Evolutionary conservation across 2,888 invertebrate species (phyloP), one percentile per base, ranked within the genome.

Genomic region (Athripsodes cinereus): DNA sequence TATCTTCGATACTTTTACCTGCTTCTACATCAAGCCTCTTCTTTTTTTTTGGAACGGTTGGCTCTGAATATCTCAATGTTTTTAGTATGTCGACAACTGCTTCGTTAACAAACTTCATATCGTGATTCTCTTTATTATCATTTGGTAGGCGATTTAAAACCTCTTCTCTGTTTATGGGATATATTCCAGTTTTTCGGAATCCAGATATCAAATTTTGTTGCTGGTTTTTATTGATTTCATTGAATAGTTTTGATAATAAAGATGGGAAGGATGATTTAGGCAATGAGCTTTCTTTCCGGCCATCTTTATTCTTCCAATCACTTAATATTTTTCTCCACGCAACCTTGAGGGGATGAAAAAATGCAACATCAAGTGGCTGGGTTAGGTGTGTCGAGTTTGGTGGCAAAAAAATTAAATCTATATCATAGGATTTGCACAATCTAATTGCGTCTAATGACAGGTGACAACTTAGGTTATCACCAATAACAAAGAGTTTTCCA

Each of bases 381-480:
- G n/a, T n/a, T n/a, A n/a, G n/a, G n/a, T n/a, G n/a, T 8, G 67
- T 68, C 1, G 66, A 61, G 59, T 68, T 67, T 13, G 66, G 62
- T 13, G 68, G 68, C 13, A 70, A 61, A 21, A 64, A 64, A 18
- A 69, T 57, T 55, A 70, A 68, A 16, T 50, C 54, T 34, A 70
- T 70, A 55, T 68, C 57, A 50, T 31, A 8, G 68, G 61, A 57
- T 64, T 67, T 59, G 59, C 70, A 71, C 49, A 60, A 40, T 35
- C 65, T 18, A 3, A 70, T 51, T 34, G 69, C 66, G 13, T 62
- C 61, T 16, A 54, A 31, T 48, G 59, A 65, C 26, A 68, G 44
- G 51, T 71, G 68, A 48, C 61, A 60, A 18, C 64, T 52, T 35
- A 69, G 56, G 61, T 69, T 70, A 59, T 71, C 67, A 66, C 70